Conservation (phyloP, 2,113 vertebrate species). For the Ictidomys tridecemlineatus region DNA sequence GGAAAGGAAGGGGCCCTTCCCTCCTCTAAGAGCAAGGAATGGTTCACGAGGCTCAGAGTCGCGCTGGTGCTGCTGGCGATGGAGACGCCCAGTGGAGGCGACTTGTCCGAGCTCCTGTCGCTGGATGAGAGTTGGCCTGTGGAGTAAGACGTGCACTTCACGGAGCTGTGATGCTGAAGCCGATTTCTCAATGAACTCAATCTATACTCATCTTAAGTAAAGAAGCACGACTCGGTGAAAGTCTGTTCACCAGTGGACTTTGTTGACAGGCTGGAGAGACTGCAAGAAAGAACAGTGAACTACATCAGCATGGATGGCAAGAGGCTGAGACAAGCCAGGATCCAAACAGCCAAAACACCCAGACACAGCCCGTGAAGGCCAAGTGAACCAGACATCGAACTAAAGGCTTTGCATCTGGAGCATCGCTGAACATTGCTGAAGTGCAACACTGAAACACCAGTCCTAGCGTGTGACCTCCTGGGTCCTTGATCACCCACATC, state of each 20-base stretch:
- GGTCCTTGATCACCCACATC: no score
- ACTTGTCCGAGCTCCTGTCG: background rate
- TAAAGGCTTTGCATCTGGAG: background rate
- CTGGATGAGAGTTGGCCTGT: background rate
- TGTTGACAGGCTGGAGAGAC: background rate
- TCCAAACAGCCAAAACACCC: background rate
- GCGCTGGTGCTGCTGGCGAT: fast-evolving
- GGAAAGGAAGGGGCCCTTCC: background rate
- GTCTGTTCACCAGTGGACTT: background rate
- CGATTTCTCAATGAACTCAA: background rate
- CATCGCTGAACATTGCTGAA: background rate
- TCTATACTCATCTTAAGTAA: background rate
- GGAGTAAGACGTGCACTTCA: background rate
- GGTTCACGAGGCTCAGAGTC: fast-evolving
- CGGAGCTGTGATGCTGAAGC: background rate
- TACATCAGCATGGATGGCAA: background rate
- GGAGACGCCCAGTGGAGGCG: fast-evolving
- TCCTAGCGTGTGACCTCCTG: fast-evolving
- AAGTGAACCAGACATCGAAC: no score
- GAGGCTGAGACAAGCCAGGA: background rate
- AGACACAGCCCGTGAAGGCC: no score
- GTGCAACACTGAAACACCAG: background rate
- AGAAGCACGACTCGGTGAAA: background rate
- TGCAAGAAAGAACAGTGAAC: background rate
- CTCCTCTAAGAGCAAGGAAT: background rate